phyloP scores from a whole-genome alignment of 2,113 vertebrate genomes.

The Mystacornis crossleyi region DNA sequence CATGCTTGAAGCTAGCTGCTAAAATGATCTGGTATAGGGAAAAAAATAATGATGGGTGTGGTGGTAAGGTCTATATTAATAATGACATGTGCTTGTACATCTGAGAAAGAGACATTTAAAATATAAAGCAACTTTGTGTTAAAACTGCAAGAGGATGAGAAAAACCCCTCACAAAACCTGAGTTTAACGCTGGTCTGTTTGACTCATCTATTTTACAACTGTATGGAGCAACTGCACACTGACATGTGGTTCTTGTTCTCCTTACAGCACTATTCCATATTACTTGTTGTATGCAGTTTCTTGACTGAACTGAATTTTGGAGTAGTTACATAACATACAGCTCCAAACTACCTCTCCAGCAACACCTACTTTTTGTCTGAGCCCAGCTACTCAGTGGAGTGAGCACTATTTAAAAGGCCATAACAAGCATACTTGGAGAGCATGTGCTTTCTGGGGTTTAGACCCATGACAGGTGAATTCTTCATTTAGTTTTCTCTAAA shows the following conservation, averaged over 20 bases:
- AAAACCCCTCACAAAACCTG: background rate
- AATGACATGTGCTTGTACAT: background rate
- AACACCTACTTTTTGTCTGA: constrained; percentile 36
- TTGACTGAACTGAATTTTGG: background rate
- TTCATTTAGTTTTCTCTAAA: background rate
- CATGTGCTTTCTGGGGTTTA: background rate
- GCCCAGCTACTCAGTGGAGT: constrained; percentile 24
- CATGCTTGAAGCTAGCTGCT: background rate
- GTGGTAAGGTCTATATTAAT: background rate
- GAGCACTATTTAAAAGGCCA: constrained; percentile 58
- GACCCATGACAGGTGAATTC: background rate
- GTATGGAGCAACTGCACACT: background rate
- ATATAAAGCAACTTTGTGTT: background rate
- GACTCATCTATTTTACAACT: background rate
- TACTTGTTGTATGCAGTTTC: background rate
- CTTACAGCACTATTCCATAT: background rate
- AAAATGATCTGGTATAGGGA: background rate
- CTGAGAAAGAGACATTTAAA: background rate
- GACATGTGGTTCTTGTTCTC: background rate
- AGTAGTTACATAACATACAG: background rate
- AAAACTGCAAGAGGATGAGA: background rate
- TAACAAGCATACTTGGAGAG: background rate
- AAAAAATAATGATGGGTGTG: background rate
- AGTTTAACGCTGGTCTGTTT: background rate
- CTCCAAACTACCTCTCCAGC: background rate